Conservation (phyloP, 2,113 vertebrate genomes). For the Hipposideros armiger region DNA sequence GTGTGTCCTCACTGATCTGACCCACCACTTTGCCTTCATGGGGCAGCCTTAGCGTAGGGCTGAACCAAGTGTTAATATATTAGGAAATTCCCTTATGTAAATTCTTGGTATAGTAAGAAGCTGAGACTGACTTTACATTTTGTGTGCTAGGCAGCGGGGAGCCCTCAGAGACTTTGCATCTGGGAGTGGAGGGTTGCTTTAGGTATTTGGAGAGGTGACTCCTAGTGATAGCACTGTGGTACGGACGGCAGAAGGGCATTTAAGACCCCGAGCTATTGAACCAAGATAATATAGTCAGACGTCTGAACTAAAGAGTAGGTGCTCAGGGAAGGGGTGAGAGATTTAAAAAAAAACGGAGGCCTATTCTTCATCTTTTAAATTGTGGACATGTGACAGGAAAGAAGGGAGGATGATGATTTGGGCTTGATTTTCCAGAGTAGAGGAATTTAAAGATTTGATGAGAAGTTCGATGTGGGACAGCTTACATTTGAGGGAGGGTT, state of each 20-base stretch:
- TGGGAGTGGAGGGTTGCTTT: background rate
- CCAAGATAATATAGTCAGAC: background rate
- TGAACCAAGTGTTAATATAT: background rate
- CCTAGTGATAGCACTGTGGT: too few species aligned
- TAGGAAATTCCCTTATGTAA: background rate
- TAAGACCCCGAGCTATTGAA: background rate
- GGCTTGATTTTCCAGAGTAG: background rate
- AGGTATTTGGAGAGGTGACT: background rate
- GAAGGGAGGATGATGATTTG: background rate
- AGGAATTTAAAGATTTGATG: background rate
- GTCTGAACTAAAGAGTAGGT: background rate
- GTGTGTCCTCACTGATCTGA: background rate
- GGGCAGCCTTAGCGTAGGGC: background rate
- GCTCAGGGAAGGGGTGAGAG: background rate
- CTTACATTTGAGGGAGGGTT: background rate
- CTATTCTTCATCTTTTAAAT: background rate
- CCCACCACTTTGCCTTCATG: background rate
- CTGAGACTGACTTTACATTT: background rate
- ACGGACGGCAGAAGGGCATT: background rate
- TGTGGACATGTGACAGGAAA: background rate
- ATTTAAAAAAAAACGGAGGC: background rate
- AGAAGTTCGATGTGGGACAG: background rate
- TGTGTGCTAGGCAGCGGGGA: background rate
- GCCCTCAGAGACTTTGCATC: background rate
- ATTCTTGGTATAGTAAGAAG: background rate